Conservation (phyloP, 2,888 invertebrate genomes). For the Mantis religiosa region DNA sequence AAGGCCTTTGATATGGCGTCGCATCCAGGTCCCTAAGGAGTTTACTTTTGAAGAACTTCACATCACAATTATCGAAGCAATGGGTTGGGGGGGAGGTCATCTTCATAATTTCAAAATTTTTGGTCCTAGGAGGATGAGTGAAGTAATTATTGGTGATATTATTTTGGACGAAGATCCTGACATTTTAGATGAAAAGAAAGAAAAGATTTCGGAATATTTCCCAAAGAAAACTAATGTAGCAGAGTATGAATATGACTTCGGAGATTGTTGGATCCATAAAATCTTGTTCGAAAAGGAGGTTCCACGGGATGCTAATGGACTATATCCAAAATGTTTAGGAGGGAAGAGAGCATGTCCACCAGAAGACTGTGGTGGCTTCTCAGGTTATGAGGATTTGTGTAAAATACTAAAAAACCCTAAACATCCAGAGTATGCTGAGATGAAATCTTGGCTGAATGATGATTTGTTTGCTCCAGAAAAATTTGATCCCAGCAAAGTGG, state of each 20-base stretch:
- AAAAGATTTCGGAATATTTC: not conserved
- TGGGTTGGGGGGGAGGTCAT: not conserved
- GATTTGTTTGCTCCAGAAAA: not conserved
- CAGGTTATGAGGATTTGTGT: not conserved
- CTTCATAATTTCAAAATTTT: not conserved
- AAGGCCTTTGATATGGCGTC: not conserved
- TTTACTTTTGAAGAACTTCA: not conserved
- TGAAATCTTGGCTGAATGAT: not conserved
- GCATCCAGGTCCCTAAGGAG: not conserved
- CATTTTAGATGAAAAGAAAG: not conserved
- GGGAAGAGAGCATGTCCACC: not conserved
- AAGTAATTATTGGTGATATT: not conserved
- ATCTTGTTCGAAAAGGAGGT: not conserved
- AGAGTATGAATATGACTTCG: not conserved
- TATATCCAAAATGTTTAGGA: not conserved
- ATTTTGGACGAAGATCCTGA: no score
- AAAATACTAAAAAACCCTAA: not conserved
- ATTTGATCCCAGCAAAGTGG: no score
- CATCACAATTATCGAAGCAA: not conserved
- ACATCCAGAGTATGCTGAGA: not conserved
- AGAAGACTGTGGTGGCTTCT: not conserved
- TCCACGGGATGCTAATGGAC: not conserved
- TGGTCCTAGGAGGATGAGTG: not conserved
- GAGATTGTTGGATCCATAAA: not conserved
- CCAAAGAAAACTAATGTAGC: not conserved